Evolutionary conservation across 1,140 invertebrate species (phyloP).

Genomic region (Formica exsecta): DNA sequence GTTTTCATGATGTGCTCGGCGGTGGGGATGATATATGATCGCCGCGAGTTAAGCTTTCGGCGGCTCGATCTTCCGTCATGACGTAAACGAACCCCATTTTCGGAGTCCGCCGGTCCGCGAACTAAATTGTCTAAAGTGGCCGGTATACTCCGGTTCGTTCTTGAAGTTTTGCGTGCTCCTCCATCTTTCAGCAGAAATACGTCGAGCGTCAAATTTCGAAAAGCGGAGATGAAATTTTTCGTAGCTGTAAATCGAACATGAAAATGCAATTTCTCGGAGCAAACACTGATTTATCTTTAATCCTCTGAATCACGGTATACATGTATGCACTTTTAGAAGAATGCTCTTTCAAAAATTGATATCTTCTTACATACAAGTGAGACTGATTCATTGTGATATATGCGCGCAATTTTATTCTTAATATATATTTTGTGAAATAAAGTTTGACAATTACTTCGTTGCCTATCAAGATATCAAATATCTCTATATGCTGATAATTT

Average conservation of each 20-base stretch:
- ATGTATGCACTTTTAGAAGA: not conserved
- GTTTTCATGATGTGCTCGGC: not conserved
- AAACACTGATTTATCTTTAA: constrained; percentile 17
- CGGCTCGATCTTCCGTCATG: constrained; percentile 39
- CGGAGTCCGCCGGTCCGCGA: constrained; percentile 2
- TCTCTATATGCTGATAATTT: not conserved
- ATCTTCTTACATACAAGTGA: not conserved
- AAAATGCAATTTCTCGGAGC: constrained; percentile 42
- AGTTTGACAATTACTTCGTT: not conserved
- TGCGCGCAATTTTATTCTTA: not conserved
- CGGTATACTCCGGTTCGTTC: not conserved
- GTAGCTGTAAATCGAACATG: not conserved
- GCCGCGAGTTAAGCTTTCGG: constrained; percentile 74
- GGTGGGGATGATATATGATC: constrained; percentile 70
- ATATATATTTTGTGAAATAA: not conserved
- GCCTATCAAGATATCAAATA: too few species aligned
- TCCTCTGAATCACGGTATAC: not conserved
- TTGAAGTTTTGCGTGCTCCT: constrained; percentile 13
- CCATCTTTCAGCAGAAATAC: not conserved
- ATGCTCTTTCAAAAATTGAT: constrained; percentile 11
- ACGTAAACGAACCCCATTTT: constrained; percentile 67
- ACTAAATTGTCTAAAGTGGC: constrained; percentile 58
- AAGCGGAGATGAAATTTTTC: constrained; percentile 12
- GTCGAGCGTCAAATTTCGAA: constrained; percentile 9
- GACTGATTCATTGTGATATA: not conserved